Evolutionary conservation across 2,888 invertebrate genomes (phyloP), one percentile per base, ranked within the genome.

Genomic region (Bellardia pandia): DNA sequence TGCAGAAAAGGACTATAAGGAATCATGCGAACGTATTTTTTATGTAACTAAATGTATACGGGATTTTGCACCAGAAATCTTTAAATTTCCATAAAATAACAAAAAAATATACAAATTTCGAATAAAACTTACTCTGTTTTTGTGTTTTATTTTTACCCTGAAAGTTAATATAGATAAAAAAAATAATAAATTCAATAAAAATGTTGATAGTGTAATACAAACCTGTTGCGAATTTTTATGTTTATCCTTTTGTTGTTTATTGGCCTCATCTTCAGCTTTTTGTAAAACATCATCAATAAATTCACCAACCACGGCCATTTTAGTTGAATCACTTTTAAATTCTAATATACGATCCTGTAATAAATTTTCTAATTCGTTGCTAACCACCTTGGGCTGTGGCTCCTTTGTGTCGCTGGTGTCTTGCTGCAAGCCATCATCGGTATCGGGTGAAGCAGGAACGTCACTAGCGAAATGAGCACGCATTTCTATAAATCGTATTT

Each of bases 231-330:
- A 94, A 94, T 94, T 94, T 62, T 93, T 94, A 86, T 90, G 91
- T 77, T 90, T 89, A 56, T 88, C 87, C 45, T 56, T 86, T 58
- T 90, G 94, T 94, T 95, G 95, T 90, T 94, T 92, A 90, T 94
- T 94, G 89, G 95, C 95, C 92, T 95, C 95, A 91, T 94, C 94
- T 93, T 95, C 95, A 88, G 95, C 95, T 92, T 94, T 94, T 91
- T 94, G 94, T 91, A 95, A 94, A 85, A 95, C 94, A 92, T 95
- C 95, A 90, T 95, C 95, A 89, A 95, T 94, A 93, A 95, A 95
- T 89, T 95, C 95, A 86, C 94, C 94, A 74, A 95, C 94, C 86
- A 94, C 94, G 86, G 95, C 94, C 92, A 95, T 94, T 92, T 95
- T 95, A 86, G 95, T 94, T 58, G 95, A 95, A 91, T 95, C 95